Base-by-base conservation (phyloP, 2,797 vertebrate species). In the Vultur gryphus region DNA sequence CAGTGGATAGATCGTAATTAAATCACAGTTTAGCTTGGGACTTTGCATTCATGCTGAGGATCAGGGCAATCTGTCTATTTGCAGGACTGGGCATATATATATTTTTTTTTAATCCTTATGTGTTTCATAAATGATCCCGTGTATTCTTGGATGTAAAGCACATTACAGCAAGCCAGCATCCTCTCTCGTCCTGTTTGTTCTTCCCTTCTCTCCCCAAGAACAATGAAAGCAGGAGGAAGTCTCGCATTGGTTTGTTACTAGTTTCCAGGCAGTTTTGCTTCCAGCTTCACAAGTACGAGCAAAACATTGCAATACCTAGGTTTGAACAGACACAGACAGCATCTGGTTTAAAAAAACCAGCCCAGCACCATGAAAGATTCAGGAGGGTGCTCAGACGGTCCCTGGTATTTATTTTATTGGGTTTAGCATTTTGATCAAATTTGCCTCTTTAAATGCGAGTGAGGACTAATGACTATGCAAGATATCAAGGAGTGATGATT, bases 241-340 rank as follows among this genome's bases (percentile, higher is more conserved):
- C 95, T 93, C 59, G 84, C 84, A 96, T 94, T 96, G 92, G 92
- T 80, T 91, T 96, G 93, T 84, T 95, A 91, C 84, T 39, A 89
- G 95, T 96, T 96, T 96, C 95, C 89, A 91, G 93, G 89, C 95
- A 95, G 94, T 94, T 96, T 97, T 96, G 71, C 90, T 89, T 87
- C 79, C 89, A 95, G 95, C 86, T 92, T 80, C 71, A 23, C 75
- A 77, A 79, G 66, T 87, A 46, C 1, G 37, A 86, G 93, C 35
- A 14, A 54, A 88, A 31, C 91, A 44, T 62, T 44, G 91, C 92
- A 91, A 62, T 78, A 64, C 28, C 54, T 20, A 18, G 19, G 65
- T 84, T 78, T 67, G 87, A 94, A 84, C 84, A 81, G 89, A 86
- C 43, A 52, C n/a, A 67, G 83, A 25, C 81, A 44, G 66, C 69